These are phyloP conservation scores for Gasterosteus aculeatus DNA, from an alignment of 2,113 vertebrate genomes.

Conservation along the genomic window DNA sequence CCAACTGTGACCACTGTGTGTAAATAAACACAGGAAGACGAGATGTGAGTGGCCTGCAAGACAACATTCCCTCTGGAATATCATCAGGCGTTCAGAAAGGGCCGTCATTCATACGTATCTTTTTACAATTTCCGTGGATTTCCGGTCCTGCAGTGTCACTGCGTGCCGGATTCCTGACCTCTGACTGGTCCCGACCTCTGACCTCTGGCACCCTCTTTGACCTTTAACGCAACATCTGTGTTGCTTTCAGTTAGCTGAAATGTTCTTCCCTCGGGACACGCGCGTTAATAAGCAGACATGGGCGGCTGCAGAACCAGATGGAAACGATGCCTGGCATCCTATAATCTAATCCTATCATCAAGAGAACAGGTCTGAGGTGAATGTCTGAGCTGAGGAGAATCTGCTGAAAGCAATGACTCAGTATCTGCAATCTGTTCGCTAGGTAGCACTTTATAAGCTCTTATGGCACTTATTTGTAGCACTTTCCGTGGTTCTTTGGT, in stretches of 20 bases:
- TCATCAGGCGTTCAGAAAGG: conserved; percentile 20
- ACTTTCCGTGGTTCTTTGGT: too few species aligned
- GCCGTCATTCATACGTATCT: conserved; percentile 7
- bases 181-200: conserved; percentile 15
- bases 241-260: conserved; percentile 21
- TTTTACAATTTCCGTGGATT: conserved; percentile 37
- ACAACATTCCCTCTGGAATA: background rate
- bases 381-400: conserved; percentile 30
- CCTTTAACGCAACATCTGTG: conserved; percentile 56
- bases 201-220: conserved; percentile 32
- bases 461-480: too few species aligned
- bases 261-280: conserved; percentile 21
- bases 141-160: conserved; percentile 40
- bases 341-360: conserved; percentile 39
- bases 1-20: background rate
- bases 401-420: conserved; percentile 44
- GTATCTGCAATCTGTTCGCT: conserved; percentile 33
- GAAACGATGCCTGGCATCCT: conserved; percentile 25
- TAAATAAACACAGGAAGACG: conserved; percentile 22
- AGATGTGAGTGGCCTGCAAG: background rate
- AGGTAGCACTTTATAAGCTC: too few species aligned
- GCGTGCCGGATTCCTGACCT: conserved; percentile 29
- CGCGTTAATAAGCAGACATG: background rate
- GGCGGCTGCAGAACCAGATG: conserved; percentile 27
- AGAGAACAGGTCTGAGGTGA: conserved; percentile 37